Base-by-base conservation (phyloP, 2,797 vertebrate species). In the Cercopithecus neglectus region DNA sequence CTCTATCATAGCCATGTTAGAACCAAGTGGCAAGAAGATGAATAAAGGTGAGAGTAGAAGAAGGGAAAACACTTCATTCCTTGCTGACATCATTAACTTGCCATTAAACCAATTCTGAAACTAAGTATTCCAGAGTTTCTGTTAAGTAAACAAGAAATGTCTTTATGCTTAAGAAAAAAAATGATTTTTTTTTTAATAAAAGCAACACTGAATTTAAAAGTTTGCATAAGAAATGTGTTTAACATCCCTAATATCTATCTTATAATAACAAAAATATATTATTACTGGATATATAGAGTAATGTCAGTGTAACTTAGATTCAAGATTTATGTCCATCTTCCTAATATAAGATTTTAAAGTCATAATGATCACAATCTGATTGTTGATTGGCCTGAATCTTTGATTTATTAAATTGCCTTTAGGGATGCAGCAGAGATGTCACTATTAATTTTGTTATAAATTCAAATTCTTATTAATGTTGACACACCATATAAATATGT, bases 391-490 rank as follows among this genome's bases (percentile, higher is more conserved):
- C 70, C 24, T 96, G 83, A 22, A 94, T 92, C 83, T 97, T 98
- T 98, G 17, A 98, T 97, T 97, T 98, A 97, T 98, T 98, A 98
- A 95, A 96, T 94, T 36, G 74, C 97, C 17, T 75, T 97, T 98
- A 96, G 95, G 55, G 64, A 97, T 89, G 92, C 41, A 94, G 48
- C 85, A 97, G 6, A 96, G 36, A 96, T 93, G 89, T 86, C 93
- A 97, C 26, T 93, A 89, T 97, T 98, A 85, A 95, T 97, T 84
- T 80, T 96, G 12, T 90, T 95, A 95, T 44, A 96, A 96, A 98
- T 84, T 97, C 55, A 88, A 92, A 14, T 36, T 94, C 9, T 84
- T 97, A 96, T 97, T 96, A 97, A 97, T 46, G 7, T 4, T 96
- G 95, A 93, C 33, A 91, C 44, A 16, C 17, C 36, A 59, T 36